phyloP scores from a whole-genome alignment of 2,797 vertebrate genomes.

The Megaceryle alcyon region DNA sequence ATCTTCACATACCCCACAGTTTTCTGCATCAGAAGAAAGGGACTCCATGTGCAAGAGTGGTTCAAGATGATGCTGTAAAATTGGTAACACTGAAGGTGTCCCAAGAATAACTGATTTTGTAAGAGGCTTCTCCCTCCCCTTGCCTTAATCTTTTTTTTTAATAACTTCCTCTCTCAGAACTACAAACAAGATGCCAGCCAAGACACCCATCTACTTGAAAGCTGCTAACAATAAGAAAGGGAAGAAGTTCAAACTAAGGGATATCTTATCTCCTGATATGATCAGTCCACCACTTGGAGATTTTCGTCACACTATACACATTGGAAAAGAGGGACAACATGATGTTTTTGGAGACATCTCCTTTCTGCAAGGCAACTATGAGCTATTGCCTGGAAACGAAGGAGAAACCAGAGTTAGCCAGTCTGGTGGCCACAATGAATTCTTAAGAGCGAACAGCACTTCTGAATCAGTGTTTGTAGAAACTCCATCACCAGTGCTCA shows the following conservation, averaged over 20 bases:
- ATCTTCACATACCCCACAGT: not conserved
- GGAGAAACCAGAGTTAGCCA: conserved; percentile 79
- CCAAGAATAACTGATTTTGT: not conserved
- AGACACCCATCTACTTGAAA: conserved; percentile 98
- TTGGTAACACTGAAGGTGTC: not conserved
- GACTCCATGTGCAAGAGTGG: not conserved
- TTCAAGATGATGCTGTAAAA: conserved; percentile 62
- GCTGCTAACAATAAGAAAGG: conserved; percentile 93
- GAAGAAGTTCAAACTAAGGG: conserved; percentile 95
- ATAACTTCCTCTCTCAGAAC: conserved; percentile 5
- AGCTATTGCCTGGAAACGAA: conserved; percentile 89
- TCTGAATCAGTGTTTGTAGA: conserved; percentile 90
- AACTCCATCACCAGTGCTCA: conserved; percentile 96
- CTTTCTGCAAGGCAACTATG: conserved; percentile 96
- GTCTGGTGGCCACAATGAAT: conserved; percentile 86
- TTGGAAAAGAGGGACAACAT: conserved; percentile 92
- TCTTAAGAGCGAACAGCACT: conserved; percentile 92
- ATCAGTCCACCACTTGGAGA: conserved; percentile 98
- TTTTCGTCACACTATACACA: conserved; percentile 98
- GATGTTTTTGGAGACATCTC: conserved; percentile 98
- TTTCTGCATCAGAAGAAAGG: not conserved
- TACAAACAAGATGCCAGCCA: conserved; percentile 90
- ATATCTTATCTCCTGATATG: conserved; percentile 97
- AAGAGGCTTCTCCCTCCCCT: conserved; percentile 10
- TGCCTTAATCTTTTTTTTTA: not conserved